These are phyloP conservation scores for Xenopus borealis DNA, from an alignment of 2,113 vertebrate genomes.

Conservation along the genomic window DNA sequence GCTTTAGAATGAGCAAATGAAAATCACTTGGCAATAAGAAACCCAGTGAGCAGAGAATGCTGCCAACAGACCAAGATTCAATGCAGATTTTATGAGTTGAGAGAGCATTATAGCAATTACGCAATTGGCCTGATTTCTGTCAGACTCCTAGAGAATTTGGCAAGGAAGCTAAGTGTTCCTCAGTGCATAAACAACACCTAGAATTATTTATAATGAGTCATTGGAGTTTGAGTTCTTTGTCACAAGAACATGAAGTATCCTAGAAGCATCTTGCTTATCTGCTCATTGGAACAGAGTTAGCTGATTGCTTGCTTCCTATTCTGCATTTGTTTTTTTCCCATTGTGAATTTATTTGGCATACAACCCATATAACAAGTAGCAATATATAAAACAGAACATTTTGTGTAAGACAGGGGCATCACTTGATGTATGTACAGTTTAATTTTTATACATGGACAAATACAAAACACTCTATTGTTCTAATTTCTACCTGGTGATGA, in stretches of 20 bases:
- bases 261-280: slow-evolving; percentile 29
- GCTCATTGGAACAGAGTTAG: background rate
- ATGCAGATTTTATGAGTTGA: slow-evolving; percentile 38
- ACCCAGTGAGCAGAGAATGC: slow-evolving; percentile 69
- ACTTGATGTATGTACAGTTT: too few species aligned
- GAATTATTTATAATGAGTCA: slow-evolving; percentile 50
- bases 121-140: slow-evolving; percentile 54
- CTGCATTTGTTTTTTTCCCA: background rate
- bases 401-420: too few species aligned
- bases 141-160: slow-evolving; percentile 43
- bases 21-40: slow-evolving; percentile 74
- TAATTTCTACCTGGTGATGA: too few species aligned
- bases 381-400: background rate
- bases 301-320: background rate
- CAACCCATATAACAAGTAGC: background rate
- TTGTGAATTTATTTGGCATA: background rate
- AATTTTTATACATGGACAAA: too few species aligned
- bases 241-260: slow-evolving; percentile 30
- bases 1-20: slow-evolving; percentile 61
- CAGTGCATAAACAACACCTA: slow-evolving; percentile 46
- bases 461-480: background rate
- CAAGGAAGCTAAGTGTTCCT: slow-evolving; percentile 37
- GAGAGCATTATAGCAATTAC: slow-evolving; percentile 48
- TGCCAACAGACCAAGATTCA: slow-evolving; percentile 47
- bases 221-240: slow-evolving; percentile 41